phyloP scores from a whole-genome alignment of 2,888 invertebrate genomes.

The Tipula lateralis region DNA sequence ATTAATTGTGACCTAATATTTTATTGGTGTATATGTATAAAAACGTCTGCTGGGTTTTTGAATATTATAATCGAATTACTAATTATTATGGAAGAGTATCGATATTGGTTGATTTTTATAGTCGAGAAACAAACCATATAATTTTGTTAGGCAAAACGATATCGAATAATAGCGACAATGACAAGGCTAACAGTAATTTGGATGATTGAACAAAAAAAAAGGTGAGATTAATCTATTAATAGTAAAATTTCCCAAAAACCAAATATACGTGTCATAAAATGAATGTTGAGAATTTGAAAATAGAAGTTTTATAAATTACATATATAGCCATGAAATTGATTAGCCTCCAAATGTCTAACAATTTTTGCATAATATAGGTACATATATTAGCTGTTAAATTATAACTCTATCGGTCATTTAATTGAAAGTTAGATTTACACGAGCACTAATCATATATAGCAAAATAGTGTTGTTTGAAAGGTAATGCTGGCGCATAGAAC shows the following conservation, averaged over 20 bases:
- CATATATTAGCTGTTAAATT: background rate
- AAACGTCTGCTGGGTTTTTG: background rate
- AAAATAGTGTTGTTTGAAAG: no score
- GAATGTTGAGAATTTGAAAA: background rate
- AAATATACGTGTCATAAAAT: background rate
- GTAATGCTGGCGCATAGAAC: no score
- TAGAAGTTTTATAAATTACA: background rate
- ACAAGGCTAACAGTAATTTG: background rate
- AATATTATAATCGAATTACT: background rate
- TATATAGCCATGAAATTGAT: background rate
- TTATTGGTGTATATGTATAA: background rate
- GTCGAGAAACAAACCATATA: background rate
- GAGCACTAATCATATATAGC: no score
- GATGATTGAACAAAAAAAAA: background rate
- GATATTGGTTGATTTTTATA: no score
- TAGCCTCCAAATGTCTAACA: background rate
- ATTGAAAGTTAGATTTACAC: no score
- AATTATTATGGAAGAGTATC: background rate
- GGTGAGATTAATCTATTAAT: background rate
- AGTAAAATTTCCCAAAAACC: background rate
- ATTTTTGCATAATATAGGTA: background rate
- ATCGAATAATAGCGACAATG: background rate
- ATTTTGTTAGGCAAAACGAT: background rate
- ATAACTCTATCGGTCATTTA: no score
- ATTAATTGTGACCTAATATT: background rate